phyloP scores from a whole-genome alignment of 2,888 invertebrate species.

The Netelia inedita region DNA sequence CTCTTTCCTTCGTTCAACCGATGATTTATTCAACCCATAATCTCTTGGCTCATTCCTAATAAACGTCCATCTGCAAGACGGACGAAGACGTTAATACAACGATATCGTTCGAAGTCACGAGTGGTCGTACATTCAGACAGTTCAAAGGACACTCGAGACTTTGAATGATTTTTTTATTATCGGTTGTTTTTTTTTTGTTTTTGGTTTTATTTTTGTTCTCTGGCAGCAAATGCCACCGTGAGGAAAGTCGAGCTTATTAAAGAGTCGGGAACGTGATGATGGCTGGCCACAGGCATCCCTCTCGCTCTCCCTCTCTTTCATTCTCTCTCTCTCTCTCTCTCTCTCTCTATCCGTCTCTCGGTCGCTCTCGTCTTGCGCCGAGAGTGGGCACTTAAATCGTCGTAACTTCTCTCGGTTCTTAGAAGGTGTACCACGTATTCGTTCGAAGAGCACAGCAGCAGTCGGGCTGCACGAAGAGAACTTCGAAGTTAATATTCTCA shows the following conservation, averaged over 20 bases:
- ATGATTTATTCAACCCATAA: not conserved
- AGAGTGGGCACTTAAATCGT: conserved; percentile 72
- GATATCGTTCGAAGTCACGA: conserved; percentile 14
- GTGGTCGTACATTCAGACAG: not conserved
- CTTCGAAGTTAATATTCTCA: conserved; percentile 58
- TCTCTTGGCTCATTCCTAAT: not conserved
- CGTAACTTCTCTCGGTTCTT: conserved; percentile 69
- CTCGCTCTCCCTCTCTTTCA: not conserved
- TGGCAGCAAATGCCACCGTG: conserved; percentile 54
- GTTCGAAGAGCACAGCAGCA: conserved; percentile 8
- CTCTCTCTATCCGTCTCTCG: too few relatives aligned
- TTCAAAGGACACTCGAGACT: conserved; percentile 37
- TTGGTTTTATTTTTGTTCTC: not conserved
- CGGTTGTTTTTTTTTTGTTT: conserved; percentile 4
- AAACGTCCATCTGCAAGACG: not conserved
- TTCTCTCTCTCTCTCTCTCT: too few relatives aligned
- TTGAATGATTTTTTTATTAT: conserved; percentile 1
- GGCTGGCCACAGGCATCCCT: conserved; percentile 23
- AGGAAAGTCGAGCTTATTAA: conserved; percentile 62
- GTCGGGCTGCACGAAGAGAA: conserved; percentile 24
- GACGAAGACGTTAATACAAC: not conserved
- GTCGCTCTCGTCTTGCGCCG: conserved; percentile 29
- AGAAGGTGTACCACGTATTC: conserved; percentile 61
- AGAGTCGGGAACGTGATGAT: conserved; percentile 41
- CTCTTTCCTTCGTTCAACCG: too few relatives aligned